A percentile compares a stretch with the other conserved stretches of the same genome.
Conservation (phyloP, 2,797 vertebrate genomes). For the Ctenopoma kingsleyae region DNA sequence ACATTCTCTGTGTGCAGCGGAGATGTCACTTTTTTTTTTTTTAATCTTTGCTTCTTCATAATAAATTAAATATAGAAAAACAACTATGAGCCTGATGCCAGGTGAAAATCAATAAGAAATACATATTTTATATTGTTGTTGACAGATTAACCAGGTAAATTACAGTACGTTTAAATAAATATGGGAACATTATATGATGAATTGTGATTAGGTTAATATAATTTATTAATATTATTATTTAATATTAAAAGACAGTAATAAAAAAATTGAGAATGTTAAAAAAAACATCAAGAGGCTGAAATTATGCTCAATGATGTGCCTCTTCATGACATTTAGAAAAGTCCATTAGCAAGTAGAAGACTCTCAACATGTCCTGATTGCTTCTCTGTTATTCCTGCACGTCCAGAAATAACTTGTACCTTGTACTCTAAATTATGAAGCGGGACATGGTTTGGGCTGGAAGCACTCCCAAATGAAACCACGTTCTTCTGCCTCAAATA, state of each 20-base stretch:
- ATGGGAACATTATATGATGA: background rate
- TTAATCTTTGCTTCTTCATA: background rate
- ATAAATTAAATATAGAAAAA: too few species aligned
- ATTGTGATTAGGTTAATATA: background rate
- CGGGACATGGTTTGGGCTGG: constrained; percentile 51
- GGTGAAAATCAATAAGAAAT: background rate
- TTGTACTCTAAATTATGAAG: constrained; percentile 71
- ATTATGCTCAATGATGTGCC: constrained; percentile 30
- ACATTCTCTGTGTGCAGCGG: background rate
- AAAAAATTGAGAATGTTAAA: background rate
- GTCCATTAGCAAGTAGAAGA: constrained; percentile 57
- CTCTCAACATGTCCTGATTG: constrained; percentile 52
- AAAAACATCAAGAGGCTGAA: constrained; percentile 8
- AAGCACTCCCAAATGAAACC: constrained; percentile 59
- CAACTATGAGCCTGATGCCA: too few species aligned
- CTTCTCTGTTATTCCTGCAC: constrained; percentile 46
- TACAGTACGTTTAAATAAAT: constrained; percentile 4
- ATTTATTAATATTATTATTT: constrained; percentile 12
- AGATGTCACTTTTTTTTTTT: background rate
- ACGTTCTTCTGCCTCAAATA: constrained; percentile 49
- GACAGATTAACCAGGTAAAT: background rate
- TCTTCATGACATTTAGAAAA: constrained; percentile 47
- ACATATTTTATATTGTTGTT: background rate
- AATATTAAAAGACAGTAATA: constrained; percentile 13
- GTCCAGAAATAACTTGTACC: constrained; percentile 70